Evolutionary conservation across 2,888 invertebrate species (phyloP), one percentile per base, ranked within the genome.

Genomic region (Drosophila merina): DNA sequence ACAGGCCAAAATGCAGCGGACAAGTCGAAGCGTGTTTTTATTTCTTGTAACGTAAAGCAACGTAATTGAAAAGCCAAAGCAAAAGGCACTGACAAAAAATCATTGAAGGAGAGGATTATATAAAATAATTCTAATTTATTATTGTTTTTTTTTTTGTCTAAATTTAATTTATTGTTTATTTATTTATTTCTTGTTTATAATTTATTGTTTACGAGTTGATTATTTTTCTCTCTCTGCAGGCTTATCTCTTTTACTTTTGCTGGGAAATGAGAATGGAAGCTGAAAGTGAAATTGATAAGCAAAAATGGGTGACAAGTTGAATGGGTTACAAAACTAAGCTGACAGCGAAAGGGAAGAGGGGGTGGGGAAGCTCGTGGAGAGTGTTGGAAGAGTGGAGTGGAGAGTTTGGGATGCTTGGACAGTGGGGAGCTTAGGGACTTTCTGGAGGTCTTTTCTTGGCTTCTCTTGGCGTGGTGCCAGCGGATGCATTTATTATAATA

Each of bases 251-350:
- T 36, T 36, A 36, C 42, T 31, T 20, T 12, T 40, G 30, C 40
- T 44, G 55, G 30, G 20, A 64, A 60, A 52, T 42, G 30, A 20
- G 7, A 54, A 59, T 47, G 48, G 14, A 55, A 67, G 49, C 56
- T 66, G 66, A 66, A 67, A 67, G 68, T 67, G 33, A 33, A 67
- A 56, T 49, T 67, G 66, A 67, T 67, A 67, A 67, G 56, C 55
- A 38, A 67, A 66, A 66, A 54, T 56, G 68, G 66, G 68, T 67
- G 66, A 67, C 66, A 67, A 67, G 66, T 67, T 67, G 66, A 67
- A 67, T 67, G 56, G 56, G 66, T 64, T 67, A 56, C 60, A 40
- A 57, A 48, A 28, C 60, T 60, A 31, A 48, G 60, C 36, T 58
- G 30, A 36, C 20, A 26, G 14, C 6, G 38, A 48, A 48, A 26